Percentiles rank a stretch among this genome's conserved stretches.
Conservation (phyloP, 2,113 vertebrate species). For the Clarias batrachus region DNA sequence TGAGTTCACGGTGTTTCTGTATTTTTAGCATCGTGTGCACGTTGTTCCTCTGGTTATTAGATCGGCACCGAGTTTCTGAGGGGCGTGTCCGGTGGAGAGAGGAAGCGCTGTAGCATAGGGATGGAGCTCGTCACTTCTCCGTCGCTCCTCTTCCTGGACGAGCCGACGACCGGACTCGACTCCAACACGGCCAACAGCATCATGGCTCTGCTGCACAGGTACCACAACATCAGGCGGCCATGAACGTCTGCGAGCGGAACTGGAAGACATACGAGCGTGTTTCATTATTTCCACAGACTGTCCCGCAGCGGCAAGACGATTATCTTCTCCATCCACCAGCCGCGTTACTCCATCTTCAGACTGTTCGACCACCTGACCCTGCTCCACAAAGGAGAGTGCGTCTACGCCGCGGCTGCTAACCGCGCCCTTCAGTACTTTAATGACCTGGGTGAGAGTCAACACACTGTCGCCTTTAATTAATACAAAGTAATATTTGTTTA, state of each 20-base stretch:
- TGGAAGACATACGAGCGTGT: not conserved
- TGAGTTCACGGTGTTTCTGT: not conserved
- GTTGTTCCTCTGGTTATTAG: slow-evolving; percentile 44
- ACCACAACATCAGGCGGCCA: not conserved
- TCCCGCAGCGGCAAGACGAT: slow-evolving; percentile 74
- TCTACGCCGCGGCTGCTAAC: slow-evolving; percentile 67
- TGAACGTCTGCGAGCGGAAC: not conserved
- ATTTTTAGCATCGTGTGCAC: no score
- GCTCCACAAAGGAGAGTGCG: slow-evolving; percentile 75
- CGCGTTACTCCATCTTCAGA: slow-evolving; percentile 77
- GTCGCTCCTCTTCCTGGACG: slow-evolving; percentile 77
- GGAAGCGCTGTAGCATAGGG: slow-evolving; percentile 79
- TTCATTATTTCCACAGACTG: slow-evolving; percentile 58
- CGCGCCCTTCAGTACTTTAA: slow-evolving; percentile 64
- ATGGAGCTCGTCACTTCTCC: slow-evolving; percentile 79
- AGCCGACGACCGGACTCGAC: slow-evolving; percentile 79
- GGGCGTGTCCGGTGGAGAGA: slow-evolving; percentile 77
- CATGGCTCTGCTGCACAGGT: slow-evolving; percentile 73
- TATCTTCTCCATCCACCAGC: slow-evolving; percentile 81
- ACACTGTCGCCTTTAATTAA: not conserved
- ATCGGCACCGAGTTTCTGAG: slow-evolving; percentile 78
- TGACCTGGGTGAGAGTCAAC: slow-evolving; percentile 27
- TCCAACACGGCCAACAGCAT: slow-evolving; percentile 77
- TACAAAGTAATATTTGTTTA: not conserved
- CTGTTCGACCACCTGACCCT: slow-evolving; percentile 76